A percentile compares a stretch with the other conserved stretches of the same genome.
phyloP scores from a whole-genome alignment of 2,113 vertebrate species.

The Limnothrissa miodon region DNA sequence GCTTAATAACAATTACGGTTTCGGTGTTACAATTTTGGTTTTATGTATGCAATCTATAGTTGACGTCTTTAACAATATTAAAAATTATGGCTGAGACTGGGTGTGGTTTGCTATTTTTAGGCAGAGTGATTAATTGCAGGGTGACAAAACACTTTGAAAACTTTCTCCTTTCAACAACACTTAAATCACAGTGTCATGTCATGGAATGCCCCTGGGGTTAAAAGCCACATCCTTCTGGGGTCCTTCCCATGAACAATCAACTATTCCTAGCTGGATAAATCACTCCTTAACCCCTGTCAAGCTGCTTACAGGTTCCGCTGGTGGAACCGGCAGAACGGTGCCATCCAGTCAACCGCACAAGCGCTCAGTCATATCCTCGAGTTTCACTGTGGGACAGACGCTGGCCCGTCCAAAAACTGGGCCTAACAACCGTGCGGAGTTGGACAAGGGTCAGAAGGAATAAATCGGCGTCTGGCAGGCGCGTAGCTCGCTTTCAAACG shows the following conservation, averaged over 20 bases:
- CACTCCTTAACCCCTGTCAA: background rate
- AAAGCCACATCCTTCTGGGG: background rate
- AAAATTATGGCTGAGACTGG: background rate
- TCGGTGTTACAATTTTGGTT: background rate
- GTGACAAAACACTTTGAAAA: background rate
- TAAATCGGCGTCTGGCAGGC: conserved; percentile 10
- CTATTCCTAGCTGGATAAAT: background rate
- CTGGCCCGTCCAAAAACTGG: background rate
- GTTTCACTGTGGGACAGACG: background rate
- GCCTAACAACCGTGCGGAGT: background rate
- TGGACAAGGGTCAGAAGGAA: conserved; percentile 21
- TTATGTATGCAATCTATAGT: background rate
- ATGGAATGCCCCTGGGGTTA: background rate
- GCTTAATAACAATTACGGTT: background rate
- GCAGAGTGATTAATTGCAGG: background rate
- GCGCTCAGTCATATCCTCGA: background rate
- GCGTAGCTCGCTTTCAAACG: conserved; percentile 34
- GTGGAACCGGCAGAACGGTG: conserved; percentile 12
- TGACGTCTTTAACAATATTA: background rate
- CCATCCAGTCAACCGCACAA: background rate
- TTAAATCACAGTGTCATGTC: background rate
- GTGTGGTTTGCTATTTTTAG: background rate
- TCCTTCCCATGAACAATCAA: background rate
- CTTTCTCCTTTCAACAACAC: background rate
- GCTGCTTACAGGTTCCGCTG: background rate